Conservation (phyloP, 1,140 invertebrate species). For the Rhagoletis zephyria region DNA sequence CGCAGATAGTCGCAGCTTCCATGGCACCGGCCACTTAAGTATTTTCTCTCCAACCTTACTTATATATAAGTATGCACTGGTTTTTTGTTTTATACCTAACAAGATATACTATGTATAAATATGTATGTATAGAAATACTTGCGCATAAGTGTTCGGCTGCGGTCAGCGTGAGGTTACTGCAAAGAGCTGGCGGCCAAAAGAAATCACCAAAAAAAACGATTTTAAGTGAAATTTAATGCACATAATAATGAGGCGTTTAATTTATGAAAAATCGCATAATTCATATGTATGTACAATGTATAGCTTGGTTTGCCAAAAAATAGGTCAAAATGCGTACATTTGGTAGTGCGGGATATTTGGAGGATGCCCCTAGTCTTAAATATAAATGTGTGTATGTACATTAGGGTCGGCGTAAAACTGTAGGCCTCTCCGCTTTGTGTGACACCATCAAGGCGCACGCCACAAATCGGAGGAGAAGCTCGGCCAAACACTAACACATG, state of each 20-base stretch:
- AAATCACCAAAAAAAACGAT: not conserved
- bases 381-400: too few species aligned
- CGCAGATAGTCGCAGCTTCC: not conserved
- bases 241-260: conserved; percentile 54
- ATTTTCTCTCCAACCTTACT: not conserved
- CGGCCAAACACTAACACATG: too few species aligned
- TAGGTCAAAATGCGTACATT: too few species aligned
- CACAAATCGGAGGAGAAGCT: too few species aligned
- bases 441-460: too few species aligned
- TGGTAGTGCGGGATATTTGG: too few species aligned
- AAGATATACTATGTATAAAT: not conserved
- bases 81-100: not conserved
- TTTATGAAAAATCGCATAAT: conserved; percentile 51
- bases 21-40: not conserved
- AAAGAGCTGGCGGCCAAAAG: not conserved
- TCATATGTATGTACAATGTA: not conserved
- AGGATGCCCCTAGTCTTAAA: too few species aligned
- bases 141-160: not conserved
- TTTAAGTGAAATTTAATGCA: conserved; percentile 56
- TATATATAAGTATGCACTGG: not conserved
- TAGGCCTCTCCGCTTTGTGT: too few species aligned
- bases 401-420: too few species aligned
- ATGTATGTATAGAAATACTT: not conserved
- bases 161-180: not conserved
- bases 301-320: too few species aligned